These are phyloP conservation scores for Heliconius hortense DNA, from an alignment of 2,888 invertebrate genomes.

Conservation along the genomic window DNA sequence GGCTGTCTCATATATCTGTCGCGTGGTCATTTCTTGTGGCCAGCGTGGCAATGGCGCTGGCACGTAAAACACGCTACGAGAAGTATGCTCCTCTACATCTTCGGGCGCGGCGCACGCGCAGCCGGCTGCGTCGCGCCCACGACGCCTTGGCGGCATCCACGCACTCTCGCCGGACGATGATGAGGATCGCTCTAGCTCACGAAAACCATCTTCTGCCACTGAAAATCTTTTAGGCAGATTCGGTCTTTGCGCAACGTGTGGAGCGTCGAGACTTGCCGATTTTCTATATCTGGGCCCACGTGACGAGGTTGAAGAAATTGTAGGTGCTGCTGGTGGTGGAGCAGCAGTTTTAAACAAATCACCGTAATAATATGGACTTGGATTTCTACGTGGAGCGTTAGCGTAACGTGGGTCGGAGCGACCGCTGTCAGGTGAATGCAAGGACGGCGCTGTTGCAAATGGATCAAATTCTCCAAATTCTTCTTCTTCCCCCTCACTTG, in stretches of 20 bases:
- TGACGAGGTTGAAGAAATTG: conserved; percentile 70
- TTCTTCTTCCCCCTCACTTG: conserved; percentile 83
- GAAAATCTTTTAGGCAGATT: conserved; percentile 86
- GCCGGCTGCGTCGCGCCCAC: conserved; percentile 84
- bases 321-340: conserved; percentile 76
- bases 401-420: conserved; percentile 80
- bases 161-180: conserved; percentile 82
- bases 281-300: conserved; percentile 85
- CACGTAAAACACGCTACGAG: conserved; percentile 86
- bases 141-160: conserved; percentile 89
- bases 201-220: conserved; percentile 86
- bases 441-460: conserved; percentile 79
- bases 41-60: conserved; percentile 86
- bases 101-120: conserved; percentile 88
- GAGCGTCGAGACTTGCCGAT: conserved; percentile 88
- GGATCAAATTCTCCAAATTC: conserved; percentile 79
- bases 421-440: conserved; percentile 87
- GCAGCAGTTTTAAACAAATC: conserved; percentile 85
- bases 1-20: conserved; percentile 93
- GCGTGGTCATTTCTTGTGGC: conserved; percentile 83
- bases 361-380: conserved; percentile 92
- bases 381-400: conserved; percentile 84
- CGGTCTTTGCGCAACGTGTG: conserved; percentile 84
- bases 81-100: conserved; percentile 85
- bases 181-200: conserved; percentile 78